Evolutionary conservation across 2,113 vertebrate species (phyloP), one percentile per base, ranked within the genome.

Genomic region (Laterallus jamaicensis): DNA sequence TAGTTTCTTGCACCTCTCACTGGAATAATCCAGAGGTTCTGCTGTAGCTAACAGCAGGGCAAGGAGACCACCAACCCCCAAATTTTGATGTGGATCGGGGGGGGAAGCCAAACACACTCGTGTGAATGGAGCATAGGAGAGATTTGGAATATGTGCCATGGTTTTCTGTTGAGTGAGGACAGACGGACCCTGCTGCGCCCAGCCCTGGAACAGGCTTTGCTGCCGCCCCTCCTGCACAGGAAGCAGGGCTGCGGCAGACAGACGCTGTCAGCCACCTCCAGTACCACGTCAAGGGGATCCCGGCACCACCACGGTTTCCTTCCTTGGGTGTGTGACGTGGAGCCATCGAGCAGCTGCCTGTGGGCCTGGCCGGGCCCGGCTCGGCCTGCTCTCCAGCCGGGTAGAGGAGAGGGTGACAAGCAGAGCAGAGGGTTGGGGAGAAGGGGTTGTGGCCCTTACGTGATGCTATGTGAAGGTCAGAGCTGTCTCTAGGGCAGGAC

Each of bases 391-490:
- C 50, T 15, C 37, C 64, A 5, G 59, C 32, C 6, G 11, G 50
- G 50, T 19, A 32, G 5, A 35, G 32, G 68, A 1, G 37, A 40
- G 20, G 32, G 35, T 10, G 44, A 60, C 6, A 6, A n/a, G 26
- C 20, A 29, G 40, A 79, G 40, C 26, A 15, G 66, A 5, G 6
- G 5, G 1, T 2, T 1, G 3, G 40, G n/a, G 32, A 12, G 17
- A 37, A 18, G 11, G 71, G 11, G 17, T 20, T 37, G 26, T 25
- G 7, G 1, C 6, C n/a, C 29, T 4, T 11, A 0, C 0, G 0
- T 14, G 26, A 1, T n/a, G 32, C 24, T 7, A 2, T 25, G 2
- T 25, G 0, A 44, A 35, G 25, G 6, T 28, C n/a, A 15, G 1
- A 1, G 0, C 49, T 0, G 1, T 7, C 29, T 2, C 0, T 31